Evolutionary conservation across 30 jellyfish, hydroid and myxozoan genomes (phyloP).

Genomic region (Phacellophora camtschatica): DNA sequence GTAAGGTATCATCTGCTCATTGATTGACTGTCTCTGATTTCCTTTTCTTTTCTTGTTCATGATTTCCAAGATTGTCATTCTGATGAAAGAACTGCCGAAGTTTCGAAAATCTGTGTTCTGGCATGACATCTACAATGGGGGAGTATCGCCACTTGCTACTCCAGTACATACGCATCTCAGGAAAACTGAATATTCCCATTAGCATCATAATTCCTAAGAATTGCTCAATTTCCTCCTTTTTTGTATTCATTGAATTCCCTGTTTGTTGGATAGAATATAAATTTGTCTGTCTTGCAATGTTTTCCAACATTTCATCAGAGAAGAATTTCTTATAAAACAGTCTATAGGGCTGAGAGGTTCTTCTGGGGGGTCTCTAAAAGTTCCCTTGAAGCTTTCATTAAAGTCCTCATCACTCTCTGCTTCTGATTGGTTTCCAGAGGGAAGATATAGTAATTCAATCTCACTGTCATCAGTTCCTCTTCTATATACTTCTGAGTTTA

Average conservation of each 20-base stretch:
- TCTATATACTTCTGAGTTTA: neutral
- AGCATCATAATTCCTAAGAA: conserved; percentile 58
- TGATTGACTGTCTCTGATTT: conserved; percentile 50
- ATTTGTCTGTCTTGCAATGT: conserved; percentile 35
- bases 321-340: conserved; percentile 5
- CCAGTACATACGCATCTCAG: neutral
- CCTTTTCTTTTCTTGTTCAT: conserved; percentile 12
- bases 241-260: conserved; percentile 14
- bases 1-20: conserved; percentile 64
- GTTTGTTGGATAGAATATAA: conserved; percentile 28
- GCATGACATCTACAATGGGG: neutral
- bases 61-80: neutral
- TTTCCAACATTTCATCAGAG: conserved; percentile 2
- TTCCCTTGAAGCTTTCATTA: neutral
- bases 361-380: neutral
- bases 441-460: neutral
- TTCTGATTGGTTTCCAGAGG: neutral
- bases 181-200: conserved; percentile 47
- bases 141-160: neutral
- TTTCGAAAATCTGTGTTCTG: neutral
- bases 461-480: neutral
- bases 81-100: neutral
- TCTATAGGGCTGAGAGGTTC: neutral
- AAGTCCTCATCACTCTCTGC: neutral
- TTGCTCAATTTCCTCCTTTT: conserved; percentile 29